Conservation (phyloP, 2,888 invertebrate species). For the Mystacides longicornis region DNA sequence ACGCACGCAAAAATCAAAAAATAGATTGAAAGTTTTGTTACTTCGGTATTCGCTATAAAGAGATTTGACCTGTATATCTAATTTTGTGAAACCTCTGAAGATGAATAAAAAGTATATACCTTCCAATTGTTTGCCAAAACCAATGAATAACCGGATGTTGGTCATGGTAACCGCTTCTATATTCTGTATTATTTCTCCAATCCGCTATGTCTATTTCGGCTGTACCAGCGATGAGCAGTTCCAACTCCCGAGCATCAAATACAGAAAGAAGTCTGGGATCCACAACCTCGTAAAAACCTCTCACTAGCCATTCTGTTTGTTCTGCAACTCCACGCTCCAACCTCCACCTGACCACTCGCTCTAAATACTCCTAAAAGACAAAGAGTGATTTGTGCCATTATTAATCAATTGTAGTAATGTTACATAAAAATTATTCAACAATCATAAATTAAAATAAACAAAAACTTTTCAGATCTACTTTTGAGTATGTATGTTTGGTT, state of each 20-base stretch:
- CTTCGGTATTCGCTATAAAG: no score
- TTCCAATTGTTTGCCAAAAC: slow-evolving; percentile 97
- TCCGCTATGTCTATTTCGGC: slow-evolving; percentile 94
- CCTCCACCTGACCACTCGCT: slow-evolving; percentile 89
- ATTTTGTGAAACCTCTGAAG: no score
- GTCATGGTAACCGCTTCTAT: slow-evolving; percentile 93
- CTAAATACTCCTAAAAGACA: slow-evolving; percentile 72
- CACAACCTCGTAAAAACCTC: slow-evolving; percentile 94
- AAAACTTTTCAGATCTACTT: no score
- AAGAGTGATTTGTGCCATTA: no score
- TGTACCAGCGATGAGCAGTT: slow-evolving; percentile 93
- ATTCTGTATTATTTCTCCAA: slow-evolving; percentile 93
- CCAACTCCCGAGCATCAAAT: slow-evolving; percentile 96
- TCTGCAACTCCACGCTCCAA: slow-evolving; percentile 89
- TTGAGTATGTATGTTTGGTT: no score
- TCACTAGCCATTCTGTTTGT: slow-evolving; percentile 87
- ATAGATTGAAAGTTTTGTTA: no score
- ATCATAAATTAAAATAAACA: no score
- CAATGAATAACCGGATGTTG: slow-evolving; percentile 90
- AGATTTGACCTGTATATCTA: no score
- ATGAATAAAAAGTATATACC: slow-evolving; percentile 39
- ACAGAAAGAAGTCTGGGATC: slow-evolving; percentile 87
- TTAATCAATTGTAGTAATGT: neutral
- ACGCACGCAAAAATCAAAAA: no score
- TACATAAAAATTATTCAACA: no score